Base-by-base conservation (phyloP, 2,797 vertebrate genomes). In the Sparus aurata region DNA sequence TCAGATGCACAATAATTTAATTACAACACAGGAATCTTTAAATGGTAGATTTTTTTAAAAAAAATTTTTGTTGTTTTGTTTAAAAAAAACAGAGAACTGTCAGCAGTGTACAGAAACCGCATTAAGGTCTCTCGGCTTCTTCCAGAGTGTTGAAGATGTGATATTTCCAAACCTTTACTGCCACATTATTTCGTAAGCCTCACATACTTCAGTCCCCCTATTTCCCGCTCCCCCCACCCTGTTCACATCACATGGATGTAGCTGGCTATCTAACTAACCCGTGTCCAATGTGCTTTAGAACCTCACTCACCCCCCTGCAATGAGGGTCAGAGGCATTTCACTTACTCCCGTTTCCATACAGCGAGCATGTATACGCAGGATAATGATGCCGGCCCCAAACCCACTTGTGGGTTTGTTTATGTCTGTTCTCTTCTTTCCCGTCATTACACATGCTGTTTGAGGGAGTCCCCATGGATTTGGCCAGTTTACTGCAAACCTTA, bases 391-490 rank as follows among this genome's bases (percentile, higher is more conserved):
- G 88, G 94, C 93, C 94, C 91, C 92, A 91, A 94, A 96, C 94
- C 94, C 94, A 93, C 93, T 95, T 95, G 93, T 95, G 93, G 91
- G 91, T 94, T 96, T 97, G 95, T 97, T 96, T 96, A 95, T 94
- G 95, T 96, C 95, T 96, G 91, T 95, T 95, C 95, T 95, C 92
- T 94, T 95, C 96, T 66, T 71, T 96, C 92, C 87, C 84, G 88
- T 97, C 96, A 96, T 97, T 97, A 97, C 91, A 93, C 93, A 96
- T 96, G 95, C 96, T 94, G 95, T 97, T 96, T 96, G 94, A 97
- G 95, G 91, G 92, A 94, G 91, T 96, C 95, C 95, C 95, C 70
- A 66, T 91, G 94, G 96, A 95, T 95, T 93, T 91, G 91, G 85
- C 85, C 90, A 94, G 95, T 95, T 96, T 96, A 95, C 94, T 95